phyloP scores from a whole-genome alignment of 2,888 invertebrate species.

The Lydus trimaculatus region DNA sequence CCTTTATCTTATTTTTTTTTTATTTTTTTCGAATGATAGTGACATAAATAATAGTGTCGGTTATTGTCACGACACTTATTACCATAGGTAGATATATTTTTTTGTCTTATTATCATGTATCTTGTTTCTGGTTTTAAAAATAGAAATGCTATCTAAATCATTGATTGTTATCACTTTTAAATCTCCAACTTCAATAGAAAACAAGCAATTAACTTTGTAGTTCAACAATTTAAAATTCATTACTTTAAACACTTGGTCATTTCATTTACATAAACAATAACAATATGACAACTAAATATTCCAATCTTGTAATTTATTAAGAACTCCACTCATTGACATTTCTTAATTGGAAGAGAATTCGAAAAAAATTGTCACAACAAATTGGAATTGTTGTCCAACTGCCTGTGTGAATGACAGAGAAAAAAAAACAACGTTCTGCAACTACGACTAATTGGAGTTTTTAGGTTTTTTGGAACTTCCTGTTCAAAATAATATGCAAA shows the following conservation, averaged over 20 bases:
- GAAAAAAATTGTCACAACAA: background rate
- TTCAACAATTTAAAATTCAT: background rate
- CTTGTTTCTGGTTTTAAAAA: background rate
- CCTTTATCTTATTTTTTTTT: background rate
- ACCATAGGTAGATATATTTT: background rate
- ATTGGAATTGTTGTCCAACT: background rate
- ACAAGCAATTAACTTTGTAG: slow-evolving; percentile 2
- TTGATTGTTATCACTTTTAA: background rate
- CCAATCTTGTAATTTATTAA: background rate
- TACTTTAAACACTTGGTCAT: background rate
- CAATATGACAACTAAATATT: background rate
- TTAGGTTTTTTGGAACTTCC: background rate
- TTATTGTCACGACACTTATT: background rate
- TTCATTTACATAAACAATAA: background rate
- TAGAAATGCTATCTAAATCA: background rate
- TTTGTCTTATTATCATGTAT: background rate
- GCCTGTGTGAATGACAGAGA: background rate
- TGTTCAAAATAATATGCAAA: slow-evolving; percentile 1
- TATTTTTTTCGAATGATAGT: background rate
- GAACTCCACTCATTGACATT: background rate
- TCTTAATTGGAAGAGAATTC: background rate
- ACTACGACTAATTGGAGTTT: slow-evolving; percentile 2
- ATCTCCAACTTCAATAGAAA: background rate
- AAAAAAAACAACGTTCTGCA: background rate
- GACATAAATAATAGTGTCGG: background rate